Conservation (phyloP, 2,113 vertebrate genomes). For the Nothoprocta pentlandii region DNA sequence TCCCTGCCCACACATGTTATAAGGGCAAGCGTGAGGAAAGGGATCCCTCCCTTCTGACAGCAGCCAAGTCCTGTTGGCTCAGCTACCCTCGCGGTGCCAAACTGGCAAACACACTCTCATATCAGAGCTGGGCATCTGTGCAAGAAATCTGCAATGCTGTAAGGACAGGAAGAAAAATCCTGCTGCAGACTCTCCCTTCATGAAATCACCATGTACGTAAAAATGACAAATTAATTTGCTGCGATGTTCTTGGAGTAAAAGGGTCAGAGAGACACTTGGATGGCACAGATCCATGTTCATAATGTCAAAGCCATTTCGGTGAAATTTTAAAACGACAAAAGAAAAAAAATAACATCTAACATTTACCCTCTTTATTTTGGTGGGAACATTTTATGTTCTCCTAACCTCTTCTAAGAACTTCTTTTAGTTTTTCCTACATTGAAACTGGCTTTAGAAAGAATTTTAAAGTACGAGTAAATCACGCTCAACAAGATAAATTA, state of each 20-base stretch:
- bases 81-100: not conserved
- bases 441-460: slow-evolving; percentile 7
- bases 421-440: not conserved
- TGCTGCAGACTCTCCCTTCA: not conserved
- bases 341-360: not conserved
- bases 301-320: accelerated
- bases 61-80: not conserved
- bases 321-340: not conserved
- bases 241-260: not conserved
- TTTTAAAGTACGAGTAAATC: slow-evolving; percentile 11
- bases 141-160: not conserved
- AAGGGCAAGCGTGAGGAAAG: accelerated
- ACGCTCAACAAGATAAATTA: slow-evolving; percentile 12
- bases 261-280: not conserved
- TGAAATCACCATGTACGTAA: not conserved
- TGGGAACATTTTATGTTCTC: not conserved
- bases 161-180: not conserved
- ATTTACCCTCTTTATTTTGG: not conserved
- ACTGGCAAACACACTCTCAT: not conserved
- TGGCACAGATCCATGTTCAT: not conserved
- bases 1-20: not conserved
- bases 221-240: not conserved
- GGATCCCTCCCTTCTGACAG: not conserved
- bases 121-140: not conserved
- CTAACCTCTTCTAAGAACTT: not conserved